phyloP scores from a whole-genome alignment of 2,888 invertebrate genomes.

The Proisotoma minuta region DNA sequence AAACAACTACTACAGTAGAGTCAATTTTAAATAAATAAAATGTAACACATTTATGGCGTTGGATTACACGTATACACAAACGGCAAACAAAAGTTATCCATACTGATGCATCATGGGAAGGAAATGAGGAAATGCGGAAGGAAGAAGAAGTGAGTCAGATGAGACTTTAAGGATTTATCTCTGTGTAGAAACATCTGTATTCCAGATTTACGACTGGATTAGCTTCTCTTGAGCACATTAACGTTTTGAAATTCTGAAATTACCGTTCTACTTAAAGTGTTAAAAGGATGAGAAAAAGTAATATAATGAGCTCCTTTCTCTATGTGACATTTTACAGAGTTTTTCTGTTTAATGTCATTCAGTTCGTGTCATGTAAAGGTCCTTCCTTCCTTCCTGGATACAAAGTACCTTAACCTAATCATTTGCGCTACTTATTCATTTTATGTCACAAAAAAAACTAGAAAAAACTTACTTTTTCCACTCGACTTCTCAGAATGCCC shows the following conservation, averaged over 20 bases:
- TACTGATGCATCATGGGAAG: neutral
- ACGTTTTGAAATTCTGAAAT: no score
- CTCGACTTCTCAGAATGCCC: constrained; percentile 4
- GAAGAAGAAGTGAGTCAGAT: neutral
- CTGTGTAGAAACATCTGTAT: constrained; percentile 4
- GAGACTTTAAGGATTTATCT: neutral
- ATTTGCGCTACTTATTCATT: neutral
- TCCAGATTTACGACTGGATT: constrained; percentile 14
- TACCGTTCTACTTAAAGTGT: constrained; percentile 12
- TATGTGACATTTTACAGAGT: no score
- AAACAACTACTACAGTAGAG: no score
- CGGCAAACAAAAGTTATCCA: no score
- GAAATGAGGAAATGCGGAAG: constrained; percentile 8
- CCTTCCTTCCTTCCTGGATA: neutral
- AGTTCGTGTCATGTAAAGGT: no score
- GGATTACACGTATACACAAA: no score
- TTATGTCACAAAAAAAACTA: neutral
- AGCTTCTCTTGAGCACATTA: neutral
- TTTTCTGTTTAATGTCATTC: no score
- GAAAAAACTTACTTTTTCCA: constrained; percentile 10
- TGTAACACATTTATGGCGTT: no score
- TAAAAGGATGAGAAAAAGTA: no score
- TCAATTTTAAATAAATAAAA: no score
- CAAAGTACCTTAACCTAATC: no score
- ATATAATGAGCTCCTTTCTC: neutral